Evolutionary conservation across 1,140 invertebrate species (phyloP).

Genomic region (Drosophila pseudoobscura): DNA sequence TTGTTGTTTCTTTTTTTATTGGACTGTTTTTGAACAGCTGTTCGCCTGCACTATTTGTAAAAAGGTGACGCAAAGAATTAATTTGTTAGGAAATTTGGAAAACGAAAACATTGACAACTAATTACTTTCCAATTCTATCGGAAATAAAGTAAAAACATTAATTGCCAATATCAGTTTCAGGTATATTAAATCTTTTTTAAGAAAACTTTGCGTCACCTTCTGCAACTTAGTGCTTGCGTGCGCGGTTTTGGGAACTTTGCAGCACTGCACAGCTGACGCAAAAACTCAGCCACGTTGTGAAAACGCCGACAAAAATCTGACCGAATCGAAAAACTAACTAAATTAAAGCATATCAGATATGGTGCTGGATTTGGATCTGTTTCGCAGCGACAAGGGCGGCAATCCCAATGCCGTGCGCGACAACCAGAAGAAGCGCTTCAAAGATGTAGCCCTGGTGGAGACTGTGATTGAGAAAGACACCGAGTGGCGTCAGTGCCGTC

Average conservation of each 20-base stretch:
- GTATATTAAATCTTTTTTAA: no score
- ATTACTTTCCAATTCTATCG: no score
- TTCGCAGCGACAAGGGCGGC: constrained; percentile 97
- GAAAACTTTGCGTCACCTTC: no score
- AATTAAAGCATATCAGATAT: constrained; percentile 84
- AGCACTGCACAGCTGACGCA: constrained; percentile 40
- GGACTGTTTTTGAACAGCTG: constrained; percentile 37
- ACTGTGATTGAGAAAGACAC: constrained; percentile 94
- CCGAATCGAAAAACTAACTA: constrained; percentile 22
- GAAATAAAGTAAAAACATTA: no score
- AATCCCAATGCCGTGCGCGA: constrained; percentile 95
- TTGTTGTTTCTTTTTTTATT: constrained; percentile 9
- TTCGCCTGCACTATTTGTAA: no score
- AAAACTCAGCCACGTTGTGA: constrained; percentile 66
- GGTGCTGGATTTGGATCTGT: constrained; percentile 99
- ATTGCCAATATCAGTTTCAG: no score
- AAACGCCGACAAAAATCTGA: constrained; percentile 41
- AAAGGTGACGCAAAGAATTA: no score
- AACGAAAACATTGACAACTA: background rate
- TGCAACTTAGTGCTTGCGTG: background rate
- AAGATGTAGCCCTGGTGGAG: constrained; percentile 96
- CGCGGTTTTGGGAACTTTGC: background rate
- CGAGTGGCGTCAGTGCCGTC: constrained; percentile 95
- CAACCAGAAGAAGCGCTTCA: constrained; percentile 96
- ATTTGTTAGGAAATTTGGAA: background rate